A percentile compares a stretch with the other conserved stretches of the same genome.
Conservation (phyloP, 2,113 vertebrate genomes). For the Anolis carolinensis region DNA sequence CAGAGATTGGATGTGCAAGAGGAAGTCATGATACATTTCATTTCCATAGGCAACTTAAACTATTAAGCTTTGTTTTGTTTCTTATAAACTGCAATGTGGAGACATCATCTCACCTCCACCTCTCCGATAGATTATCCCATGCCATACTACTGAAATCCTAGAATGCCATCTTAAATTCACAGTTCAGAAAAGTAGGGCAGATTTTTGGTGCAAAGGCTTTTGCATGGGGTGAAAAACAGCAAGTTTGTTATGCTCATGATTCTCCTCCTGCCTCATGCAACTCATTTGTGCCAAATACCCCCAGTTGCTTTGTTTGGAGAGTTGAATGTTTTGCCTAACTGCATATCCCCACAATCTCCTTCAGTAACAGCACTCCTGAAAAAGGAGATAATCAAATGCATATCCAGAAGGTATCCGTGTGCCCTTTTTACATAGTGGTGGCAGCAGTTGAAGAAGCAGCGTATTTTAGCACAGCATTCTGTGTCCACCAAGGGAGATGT, state of each 20-base stretch:
- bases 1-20: not conserved
- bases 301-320: not conserved
- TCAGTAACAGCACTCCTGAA: not conserved
- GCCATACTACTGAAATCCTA: not conserved
- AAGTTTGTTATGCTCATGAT: not conserved
- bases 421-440: not conserved
- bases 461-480: not conserved
- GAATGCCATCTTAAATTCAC: not conserved
- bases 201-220: not conserved
- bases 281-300: not conserved
- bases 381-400: no score
- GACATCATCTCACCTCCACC: no score
- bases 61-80: not conserved
- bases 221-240: not conserved
- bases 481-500: no score
- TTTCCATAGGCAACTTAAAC: slow-evolving; percentile 32
- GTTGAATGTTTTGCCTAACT: not conserved
- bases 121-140: not conserved
- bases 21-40: not conserved
- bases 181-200: not conserved
- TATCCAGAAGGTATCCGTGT: not conserved
- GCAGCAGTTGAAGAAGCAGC: not conserved
- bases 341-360: not conserved
- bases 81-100: not conserved
- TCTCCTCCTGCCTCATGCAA: not conserved